Evolutionary conservation across 2,113 vertebrate species (phyloP), one percentile per base, ranked within the genome.

Genomic region (Platichthys flesus): DNA sequence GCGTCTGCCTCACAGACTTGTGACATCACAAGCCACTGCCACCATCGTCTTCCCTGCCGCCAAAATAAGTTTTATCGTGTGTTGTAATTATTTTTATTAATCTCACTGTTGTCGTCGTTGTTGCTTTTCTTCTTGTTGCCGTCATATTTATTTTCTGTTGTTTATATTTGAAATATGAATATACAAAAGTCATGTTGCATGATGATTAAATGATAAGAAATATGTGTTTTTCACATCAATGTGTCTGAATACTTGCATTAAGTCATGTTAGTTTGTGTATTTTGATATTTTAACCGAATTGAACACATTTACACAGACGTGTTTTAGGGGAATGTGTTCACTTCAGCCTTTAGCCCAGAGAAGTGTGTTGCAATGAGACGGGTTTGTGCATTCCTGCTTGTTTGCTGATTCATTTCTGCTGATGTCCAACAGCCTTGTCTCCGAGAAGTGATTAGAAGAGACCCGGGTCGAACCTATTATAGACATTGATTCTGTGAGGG

Each of bases 1-100:
- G 95, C 59, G 40, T 82, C 57, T 90, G 92, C 67, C 90, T 96
- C 69, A 93, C 89, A 9, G 93, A 95, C 60, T 84, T 96, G 58
- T 96, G 89, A 93, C 62, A 15, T 16, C 0, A 21, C 12, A 13
- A 59, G 14, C 23, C 56, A 40, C 23, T 15, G 16, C 55, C 40
- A 49, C 62, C 20, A 1, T 8, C 8, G 40, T n/a, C 55, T 61
- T 57, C 47, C 51, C 35, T 62, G 76, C 76, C 67, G 84, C 79
- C 74, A 78, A 80, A 77, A 42, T 54, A 0, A 5, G 1, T 52
- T 35, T 40, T 21, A 1, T 18, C 24, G 13, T 58, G n/a, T 66
- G 31, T 45, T 57, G 15, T 67, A 37, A 4, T 16, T 51, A 35
- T 75, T 56, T 63, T 45, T 20, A 42, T 58, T 26, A 3, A 49